Percentiles rank a stretch among this genome's conserved stretches.
Evolutionary conservation across 2,888 invertebrate species (phyloP).

Genomic region (Philhelius pedissequus): DNA sequence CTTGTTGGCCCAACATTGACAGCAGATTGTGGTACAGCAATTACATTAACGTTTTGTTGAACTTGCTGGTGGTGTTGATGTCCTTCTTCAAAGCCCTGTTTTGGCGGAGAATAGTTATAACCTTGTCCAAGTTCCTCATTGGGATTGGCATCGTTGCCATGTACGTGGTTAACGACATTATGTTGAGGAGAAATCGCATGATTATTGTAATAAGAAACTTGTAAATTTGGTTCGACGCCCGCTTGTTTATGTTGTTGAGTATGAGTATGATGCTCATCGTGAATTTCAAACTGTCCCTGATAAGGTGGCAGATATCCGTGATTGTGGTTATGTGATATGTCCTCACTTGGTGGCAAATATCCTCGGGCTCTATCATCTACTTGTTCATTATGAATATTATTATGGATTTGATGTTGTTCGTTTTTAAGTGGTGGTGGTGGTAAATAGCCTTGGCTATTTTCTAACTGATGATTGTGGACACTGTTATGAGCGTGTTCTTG

Average conservation of each 20-base stretch:
- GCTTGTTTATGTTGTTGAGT: neutral
- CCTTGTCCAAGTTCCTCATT: neutral
- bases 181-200: neutral
- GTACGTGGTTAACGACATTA: neutral
- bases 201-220: slow-evolving; percentile 41
- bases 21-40: neutral
- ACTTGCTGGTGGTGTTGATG: neutral
- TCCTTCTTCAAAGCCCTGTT: neutral
- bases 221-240: slow-evolving; percentile 13
- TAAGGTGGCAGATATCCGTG: slow-evolving; percentile 5
- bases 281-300: neutral
- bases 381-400: neutral
- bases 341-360: neutral
- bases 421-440: neutral
- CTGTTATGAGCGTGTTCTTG: neutral
- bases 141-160: neutral
- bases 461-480: neutral
- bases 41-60: neutral
- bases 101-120: slow-evolving; percentile 5
- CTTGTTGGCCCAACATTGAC: neutral
- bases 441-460: neutral
- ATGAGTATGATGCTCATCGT: neutral
- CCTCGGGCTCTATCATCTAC: neutral
- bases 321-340: neutral
- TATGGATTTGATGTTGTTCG: neutral